Base-by-base conservation (phyloP, 2,888 invertebrate species). In the Cerceris ruficornis region DNA sequence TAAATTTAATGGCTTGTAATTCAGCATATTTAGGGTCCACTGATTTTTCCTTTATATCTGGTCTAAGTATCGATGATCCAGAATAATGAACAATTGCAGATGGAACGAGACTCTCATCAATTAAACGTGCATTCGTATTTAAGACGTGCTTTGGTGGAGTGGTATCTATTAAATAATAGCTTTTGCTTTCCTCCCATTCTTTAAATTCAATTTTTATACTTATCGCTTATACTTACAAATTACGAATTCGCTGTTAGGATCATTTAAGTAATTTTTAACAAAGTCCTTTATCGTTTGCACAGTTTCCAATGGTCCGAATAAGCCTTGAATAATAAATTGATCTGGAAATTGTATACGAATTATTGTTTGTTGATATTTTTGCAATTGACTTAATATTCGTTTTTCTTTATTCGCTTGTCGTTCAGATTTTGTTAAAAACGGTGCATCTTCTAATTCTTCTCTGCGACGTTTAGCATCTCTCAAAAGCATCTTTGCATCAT, bases 271-370 rank as follows among this genome's bases (percentile, higher is more conserved):
- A 64, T 94, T 94, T 87, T 94, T 95, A 0, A 98, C 94, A 93
- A 98, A 98, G 68, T 95, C 94, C 72, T 94, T 94, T 6, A 98
- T 94, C 77, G 94, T 94, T 85, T 94, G 93, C 46, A 98, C 93
- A 6, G 95, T 96, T 91, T 98, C 96, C 11, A 94, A 93, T 1
- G 98, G 96, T 81, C 94, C 93, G 89, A 98, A 98, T 54, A 96
- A 94, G 11, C 96, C 98, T 93, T 98, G 98, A 39, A 98, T 93
- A 54, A 98, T 96, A 58, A 96, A 94, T 67, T 96, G 95, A 92
- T 98, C 96, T 2, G 98, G 98, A 92, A 98, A 98, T 90, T 97
- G 96, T 79, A 98, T 93, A 69, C 98, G 94, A 59, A 98, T 95
- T 9, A 98, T 95, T 61, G 96, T 95, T 89, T 95, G 94, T 86